Evolutionary conservation across 2,888 invertebrate genomes (phyloP), one percentile per base, ranked within the genome.

Genomic region (Sarcophaga caerulescens): DNA sequence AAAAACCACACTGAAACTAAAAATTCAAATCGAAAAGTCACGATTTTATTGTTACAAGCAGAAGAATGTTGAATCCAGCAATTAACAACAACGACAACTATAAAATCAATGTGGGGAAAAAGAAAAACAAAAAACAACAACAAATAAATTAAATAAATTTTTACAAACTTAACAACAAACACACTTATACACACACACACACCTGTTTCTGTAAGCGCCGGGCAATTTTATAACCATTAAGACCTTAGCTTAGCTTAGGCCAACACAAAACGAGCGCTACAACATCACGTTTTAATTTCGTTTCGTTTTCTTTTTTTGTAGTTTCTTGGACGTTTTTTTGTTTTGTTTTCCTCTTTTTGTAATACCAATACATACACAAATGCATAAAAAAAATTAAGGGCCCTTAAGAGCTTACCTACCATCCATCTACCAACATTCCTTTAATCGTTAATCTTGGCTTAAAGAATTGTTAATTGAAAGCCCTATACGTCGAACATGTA

Each of bases 11-110:
- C 35, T 35, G 19, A 44, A 21, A 25, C 52, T 25, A 65, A 59
- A 59, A 57, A 63, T 52, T 52, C 68, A 74, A 81, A 86, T 59
- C 75, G 25, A 78, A 81, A 81, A 81, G 84, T 86, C 86, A 86
- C 86, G 86, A 86, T 84, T 86, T 81, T 75, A 81, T 68, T 86
- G 86, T 86, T 78, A 84, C 84, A 75, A 17, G 62, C 74, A 52
- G 0, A 78, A 70, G 81, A 86, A 86, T 86, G 84, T 77, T 81
- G 84, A 60, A 44, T 35, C 65, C 52, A 78, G 60, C 78, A 81
- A 81, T 81, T 66, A 75, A 80, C 65, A 75, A 79, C 57, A 69
- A 63, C 45, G 23, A 23, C 65, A 57, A 35, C 25, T 45, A 45
- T 11, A 21, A 44, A 35, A 35, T 35, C 35, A 10, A 35, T 1